A percentile compares a stretch with the other conserved stretches of the same genome.
Conservation (phyloP, 1,140 invertebrate species). For the Papilio aristodemus region DNA sequence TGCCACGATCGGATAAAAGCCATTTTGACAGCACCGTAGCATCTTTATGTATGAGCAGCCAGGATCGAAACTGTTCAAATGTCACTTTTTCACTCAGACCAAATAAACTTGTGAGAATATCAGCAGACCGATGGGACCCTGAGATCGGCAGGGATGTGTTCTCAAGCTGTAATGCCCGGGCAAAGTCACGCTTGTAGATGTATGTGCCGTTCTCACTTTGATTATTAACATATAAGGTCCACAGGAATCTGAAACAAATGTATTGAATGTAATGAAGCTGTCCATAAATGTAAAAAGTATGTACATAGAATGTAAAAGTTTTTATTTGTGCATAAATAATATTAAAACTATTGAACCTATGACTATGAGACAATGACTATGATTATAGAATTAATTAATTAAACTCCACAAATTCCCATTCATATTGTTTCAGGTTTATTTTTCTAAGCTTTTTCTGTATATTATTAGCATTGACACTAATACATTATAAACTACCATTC, state of each 20-base stretch:
- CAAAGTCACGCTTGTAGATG: constrained; percentile 88
- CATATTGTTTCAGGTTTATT: too few relatives aligned
- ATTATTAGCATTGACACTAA: too few relatives aligned
- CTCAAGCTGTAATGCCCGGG: constrained; percentile 84
- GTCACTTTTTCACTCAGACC: constrained; percentile 82
- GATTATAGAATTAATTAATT: too few relatives aligned
- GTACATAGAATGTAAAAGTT: too few relatives aligned
- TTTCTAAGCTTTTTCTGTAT: too few relatives aligned
- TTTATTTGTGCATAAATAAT: too few relatives aligned
- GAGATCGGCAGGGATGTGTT: constrained; percentile 65
- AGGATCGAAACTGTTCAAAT: constrained; percentile 87
- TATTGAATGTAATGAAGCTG: not conserved
- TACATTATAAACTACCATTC: too few relatives aligned
- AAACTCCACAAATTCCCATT: too few relatives aligned
- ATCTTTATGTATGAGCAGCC: constrained; percentile 86
- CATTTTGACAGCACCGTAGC: constrained; percentile 90
- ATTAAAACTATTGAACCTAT: too few relatives aligned
- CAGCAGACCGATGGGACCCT: constrained; percentile 59
- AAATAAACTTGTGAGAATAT: constrained; percentile 79
- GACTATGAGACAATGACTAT: too few relatives aligned
- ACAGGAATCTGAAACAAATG: constrained; percentile 85
- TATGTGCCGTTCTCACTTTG: constrained; percentile 88
- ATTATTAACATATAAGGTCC: constrained; percentile 92
- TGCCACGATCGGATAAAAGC: constrained; percentile 87
- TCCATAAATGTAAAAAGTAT: too few relatives aligned